Conservation (phyloP, 2,888 invertebrate genomes). For the Ophion obscuratus region DNA sequence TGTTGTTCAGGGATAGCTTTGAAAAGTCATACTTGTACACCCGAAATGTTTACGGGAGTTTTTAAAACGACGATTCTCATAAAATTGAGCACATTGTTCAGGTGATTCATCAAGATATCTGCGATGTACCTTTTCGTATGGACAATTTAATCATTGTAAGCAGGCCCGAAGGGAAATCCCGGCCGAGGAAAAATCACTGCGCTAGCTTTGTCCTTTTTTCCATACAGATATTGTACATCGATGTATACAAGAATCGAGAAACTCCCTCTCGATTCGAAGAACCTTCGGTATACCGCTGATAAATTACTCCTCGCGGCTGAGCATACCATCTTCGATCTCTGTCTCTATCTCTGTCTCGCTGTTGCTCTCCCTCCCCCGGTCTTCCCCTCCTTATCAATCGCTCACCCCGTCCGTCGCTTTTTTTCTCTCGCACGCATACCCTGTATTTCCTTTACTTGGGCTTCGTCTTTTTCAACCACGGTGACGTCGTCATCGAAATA, state of each 20-base stretch:
- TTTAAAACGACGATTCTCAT: not conserved
- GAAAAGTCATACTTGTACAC: not conserved
- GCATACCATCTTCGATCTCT: slow-evolving; percentile 32
- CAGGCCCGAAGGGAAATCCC: slow-evolving; percentile 15
- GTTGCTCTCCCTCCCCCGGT: not conserved
- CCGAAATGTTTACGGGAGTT: not conserved
- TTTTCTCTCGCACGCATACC: slow-evolving; percentile 8
- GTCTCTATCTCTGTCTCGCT: not conserved
- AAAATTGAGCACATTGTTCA: slow-evolving; percentile 2
- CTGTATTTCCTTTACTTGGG: slow-evolving; percentile 15
- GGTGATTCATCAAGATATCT: slow-evolving; percentile 11
- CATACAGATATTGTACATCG: slow-evolving; percentile 3
- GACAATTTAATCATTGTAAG: slow-evolving; percentile 51
- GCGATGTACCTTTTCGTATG: slow-evolving; percentile 15
- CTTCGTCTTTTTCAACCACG: slow-evolving; percentile 39
- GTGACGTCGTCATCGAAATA: slow-evolving; percentile 50
- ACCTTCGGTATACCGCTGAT: slow-evolving; percentile 70
- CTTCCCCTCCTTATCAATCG: not conserved
- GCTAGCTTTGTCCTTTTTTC: slow-evolving; percentile 23
- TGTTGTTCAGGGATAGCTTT: too few species aligned
- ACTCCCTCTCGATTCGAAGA: slow-evolving; percentile 60
- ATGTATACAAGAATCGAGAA: slow-evolving; percentile 37
- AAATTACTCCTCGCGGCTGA: slow-evolving; percentile 69
- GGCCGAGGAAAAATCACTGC: slow-evolving; percentile 10
- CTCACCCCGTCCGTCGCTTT: not conserved